Evolutionary conservation across 37 sponge, comb jelly and placozoan species (phyloP), one percentile per base, ranked within the genome.

Genomic region (Beroe ovata): DNA sequence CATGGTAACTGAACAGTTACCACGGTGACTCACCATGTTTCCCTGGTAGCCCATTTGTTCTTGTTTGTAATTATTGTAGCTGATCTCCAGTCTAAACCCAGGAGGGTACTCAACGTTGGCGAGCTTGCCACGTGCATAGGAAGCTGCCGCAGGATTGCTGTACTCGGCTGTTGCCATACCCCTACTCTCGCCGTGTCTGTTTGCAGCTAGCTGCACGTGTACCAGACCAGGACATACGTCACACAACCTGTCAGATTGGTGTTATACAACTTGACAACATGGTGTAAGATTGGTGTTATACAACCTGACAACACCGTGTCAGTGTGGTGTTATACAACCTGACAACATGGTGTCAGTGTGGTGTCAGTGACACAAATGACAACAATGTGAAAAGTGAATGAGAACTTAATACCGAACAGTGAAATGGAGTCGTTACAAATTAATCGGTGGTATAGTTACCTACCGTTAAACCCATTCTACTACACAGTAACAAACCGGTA

Each of bases 71-170:
- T 77, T 42, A 42, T 77, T 77, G 84, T 77, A 77, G 26, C 23
- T 23, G 28, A 77, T 35, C 16, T 35, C 28, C 1, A 77, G 84
- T 42, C 84, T 77, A 19, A 42, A 77, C 14, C 84, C 84, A 2
- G 84, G 84, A 14, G 84, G 84, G 38, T 77, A 77, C 84, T 77
- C 84, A 1, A 77, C 21, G 21, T 77, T 77, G 84, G 39, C 0
- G n/a, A 77, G 84, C 54, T 77, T 77, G 0, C 4, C 0, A 4
- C 84, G 42, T 0, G 84, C 84, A 29, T 77, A 77, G 33, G 36
- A 32, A 32, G 84, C 84, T 42, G 28, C 8, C 8, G 26, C 4
- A 1, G 21, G 2, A 16, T 4, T 77, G 28, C 0, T 77, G 28
- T 42, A 77, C 16, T 30, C 33, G 8, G 84, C 84, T 42, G 23